Evolutionary conservation across 2,113 vertebrate species (phyloP).

Genomic region (Melanerpes aurifrons): DNA sequence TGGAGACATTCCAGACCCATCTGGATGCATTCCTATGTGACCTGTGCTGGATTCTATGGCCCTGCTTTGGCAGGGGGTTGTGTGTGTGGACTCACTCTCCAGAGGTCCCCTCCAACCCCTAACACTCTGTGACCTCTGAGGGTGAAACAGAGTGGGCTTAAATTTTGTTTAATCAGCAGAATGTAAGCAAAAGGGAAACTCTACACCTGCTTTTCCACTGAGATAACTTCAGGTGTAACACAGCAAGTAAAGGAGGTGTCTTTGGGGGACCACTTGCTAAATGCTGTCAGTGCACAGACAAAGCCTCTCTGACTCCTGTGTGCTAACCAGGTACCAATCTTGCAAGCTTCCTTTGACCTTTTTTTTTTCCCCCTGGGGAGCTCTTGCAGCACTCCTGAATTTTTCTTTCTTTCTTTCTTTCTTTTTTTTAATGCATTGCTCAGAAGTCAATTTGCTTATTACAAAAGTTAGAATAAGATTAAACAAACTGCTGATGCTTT

Average conservation of each 20-base stretch:
- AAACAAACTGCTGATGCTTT: conserved; percentile 76
- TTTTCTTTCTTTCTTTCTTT: background rate
- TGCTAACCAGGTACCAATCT: background rate
- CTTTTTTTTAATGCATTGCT: conserved; percentile 22
- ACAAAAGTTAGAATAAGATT: conserved; percentile 69
- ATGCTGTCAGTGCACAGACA: rapidly evolving
- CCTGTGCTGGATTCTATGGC: too few species aligned
- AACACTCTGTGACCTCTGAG: too few species aligned
- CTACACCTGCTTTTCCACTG: background rate
- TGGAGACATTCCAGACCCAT: too few species aligned
- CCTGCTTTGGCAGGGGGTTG: too few species aligned
- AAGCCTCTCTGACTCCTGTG: background rate
- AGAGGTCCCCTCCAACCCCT: too few species aligned
- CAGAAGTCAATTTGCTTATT: conserved; percentile 72
- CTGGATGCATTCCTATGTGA: too few species aligned
- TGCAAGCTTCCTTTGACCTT: conserved; percentile 55
- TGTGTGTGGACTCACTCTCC: too few species aligned
- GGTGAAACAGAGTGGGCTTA: background rate
- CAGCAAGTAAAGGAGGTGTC: rapidly evolving
- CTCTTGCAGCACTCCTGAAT: background rate
- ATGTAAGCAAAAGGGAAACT: rapidly evolving
- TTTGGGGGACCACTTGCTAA: background rate
- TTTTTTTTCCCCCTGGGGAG: background rate
- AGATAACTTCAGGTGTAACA: background rate
- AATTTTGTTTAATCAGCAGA: background rate